Evolutionary conservation across 2,888 invertebrate species (phyloP).

Genomic region (Eupeodes latifasciatus): DNA sequence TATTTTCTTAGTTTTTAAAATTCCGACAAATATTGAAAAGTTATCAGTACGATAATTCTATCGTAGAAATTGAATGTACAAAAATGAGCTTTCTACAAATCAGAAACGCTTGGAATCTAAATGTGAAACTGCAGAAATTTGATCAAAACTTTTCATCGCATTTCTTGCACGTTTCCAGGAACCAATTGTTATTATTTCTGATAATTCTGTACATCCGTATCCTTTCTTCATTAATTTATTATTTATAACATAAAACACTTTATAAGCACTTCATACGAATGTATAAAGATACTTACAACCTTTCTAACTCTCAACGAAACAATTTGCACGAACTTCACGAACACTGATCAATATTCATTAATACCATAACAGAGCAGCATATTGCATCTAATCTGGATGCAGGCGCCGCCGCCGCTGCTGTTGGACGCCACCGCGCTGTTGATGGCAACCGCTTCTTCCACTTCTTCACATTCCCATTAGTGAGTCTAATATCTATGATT

Average conservation of each 20-base stretch:
- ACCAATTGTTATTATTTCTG: neutral
- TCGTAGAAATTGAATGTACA: no score
- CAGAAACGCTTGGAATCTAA: no score
- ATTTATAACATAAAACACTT: constrained; percentile 8
- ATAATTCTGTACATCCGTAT: neutral
- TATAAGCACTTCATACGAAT: neutral
- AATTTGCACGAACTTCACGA: constrained; percentile 33
- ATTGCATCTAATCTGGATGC: neutral
- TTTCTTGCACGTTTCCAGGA: neutral
- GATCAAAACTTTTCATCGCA: neutral
- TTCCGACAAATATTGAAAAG: no score
- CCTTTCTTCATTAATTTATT: neutral
- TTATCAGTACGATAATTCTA: no score
- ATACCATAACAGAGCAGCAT: neutral
- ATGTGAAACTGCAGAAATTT: no score
- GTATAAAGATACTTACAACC: constrained; percentile 1
- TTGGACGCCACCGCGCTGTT: neutral
- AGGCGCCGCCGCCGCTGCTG: neutral
- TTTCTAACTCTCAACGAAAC: constrained; percentile 7
- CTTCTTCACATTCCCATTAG: constrained; percentile 52
- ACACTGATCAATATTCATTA: constrained; percentile 36
- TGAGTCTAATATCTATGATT: constrained; percentile 66
- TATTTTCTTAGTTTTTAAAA: no score
- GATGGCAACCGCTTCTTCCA: neutral
- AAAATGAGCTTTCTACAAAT: no score